A percentile compares a stretch with the other conserved stretches of the same genome.
Conservation (phyloP, 2,888 invertebrate species). For the Tribolium freemani region DNA sequence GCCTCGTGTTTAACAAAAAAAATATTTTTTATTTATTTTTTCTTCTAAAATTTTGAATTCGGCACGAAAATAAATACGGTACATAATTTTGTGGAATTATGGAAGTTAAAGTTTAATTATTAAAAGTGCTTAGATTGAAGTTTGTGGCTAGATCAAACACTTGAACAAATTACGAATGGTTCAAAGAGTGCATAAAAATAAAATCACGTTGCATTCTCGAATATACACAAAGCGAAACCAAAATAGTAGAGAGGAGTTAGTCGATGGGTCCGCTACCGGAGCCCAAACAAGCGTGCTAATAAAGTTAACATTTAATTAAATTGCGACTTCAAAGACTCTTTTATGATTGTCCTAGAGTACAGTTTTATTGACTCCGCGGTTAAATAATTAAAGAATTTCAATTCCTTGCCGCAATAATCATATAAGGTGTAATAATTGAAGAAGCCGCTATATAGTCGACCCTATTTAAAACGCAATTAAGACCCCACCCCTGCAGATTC, state of each 20-base stretch:
- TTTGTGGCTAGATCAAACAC: background rate
- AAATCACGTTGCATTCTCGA: background rate
- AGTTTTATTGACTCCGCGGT: conserved; percentile 25
- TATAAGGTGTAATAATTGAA: conserved; percentile 8
- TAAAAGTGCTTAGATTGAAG: background rate
- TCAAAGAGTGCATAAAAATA: conserved; percentile 13
- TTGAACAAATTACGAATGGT: background rate
- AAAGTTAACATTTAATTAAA: conserved; percentile 39
- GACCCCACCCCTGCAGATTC: conserved; percentile 48
- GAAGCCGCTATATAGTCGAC: conserved; percentile 21
- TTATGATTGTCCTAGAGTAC: conserved; percentile 2
- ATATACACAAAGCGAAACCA: background rate
- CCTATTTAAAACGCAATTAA: conserved; percentile 54
- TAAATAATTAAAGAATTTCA: conserved; percentile 16
- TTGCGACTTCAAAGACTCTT: conserved; percentile 25
- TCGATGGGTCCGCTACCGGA: background rate
- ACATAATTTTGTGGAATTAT: background rate
- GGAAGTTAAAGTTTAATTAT: background rate
- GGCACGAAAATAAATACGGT: too few relatives aligned
- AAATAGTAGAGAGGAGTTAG: conserved; percentile 4
- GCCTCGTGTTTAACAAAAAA: too few relatives aligned
- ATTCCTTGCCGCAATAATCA: background rate
- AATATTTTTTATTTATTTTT: too few relatives aligned
- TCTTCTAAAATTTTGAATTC: too few relatives aligned
- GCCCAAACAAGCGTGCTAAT: conserved; percentile 29